Evolutionary conservation across 2,113 vertebrate species (phyloP).

Genomic region (Podilymbus podiceps): DNA sequence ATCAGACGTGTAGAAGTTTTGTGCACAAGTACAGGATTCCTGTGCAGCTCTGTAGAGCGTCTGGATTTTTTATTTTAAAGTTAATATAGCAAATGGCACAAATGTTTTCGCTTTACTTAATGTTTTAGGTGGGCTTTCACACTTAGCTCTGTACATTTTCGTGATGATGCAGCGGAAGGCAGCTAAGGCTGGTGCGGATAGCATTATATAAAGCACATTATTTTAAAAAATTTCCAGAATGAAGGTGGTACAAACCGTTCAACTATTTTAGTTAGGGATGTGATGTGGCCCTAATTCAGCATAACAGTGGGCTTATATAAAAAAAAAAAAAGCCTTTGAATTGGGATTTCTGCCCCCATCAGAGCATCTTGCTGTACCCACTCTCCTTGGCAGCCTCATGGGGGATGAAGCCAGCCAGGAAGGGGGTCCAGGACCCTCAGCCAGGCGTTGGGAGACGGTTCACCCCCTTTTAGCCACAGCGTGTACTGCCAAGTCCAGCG

Average conservation of each 20-base stretch:
- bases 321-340: background rate
- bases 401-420: background rate
- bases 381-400: background rate
- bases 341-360: background rate
- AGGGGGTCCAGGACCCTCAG: rapidly evolving
- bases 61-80: background rate
- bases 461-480: background rate
- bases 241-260: background rate
- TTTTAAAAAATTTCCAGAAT: conserved; percentile 1
- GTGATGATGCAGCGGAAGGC: background rate
- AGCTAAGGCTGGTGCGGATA: background rate
- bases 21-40: background rate
- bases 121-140: conserved; percentile 40
- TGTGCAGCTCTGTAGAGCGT: background rate
- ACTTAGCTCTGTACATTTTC: conserved; percentile 16
- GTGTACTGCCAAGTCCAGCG: background rate
- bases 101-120: background rate
- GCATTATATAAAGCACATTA: background rate
- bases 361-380: background rate
- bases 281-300: background rate
- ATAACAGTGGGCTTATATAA: background rate
- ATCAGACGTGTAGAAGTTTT: background rate
- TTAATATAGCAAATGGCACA: background rate
- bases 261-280: background rate
- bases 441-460: background rate